These are phyloP conservation scores for Clupea harengus DNA, from an alignment of 2,113 vertebrate species.

Conservation along the genomic window DNA sequence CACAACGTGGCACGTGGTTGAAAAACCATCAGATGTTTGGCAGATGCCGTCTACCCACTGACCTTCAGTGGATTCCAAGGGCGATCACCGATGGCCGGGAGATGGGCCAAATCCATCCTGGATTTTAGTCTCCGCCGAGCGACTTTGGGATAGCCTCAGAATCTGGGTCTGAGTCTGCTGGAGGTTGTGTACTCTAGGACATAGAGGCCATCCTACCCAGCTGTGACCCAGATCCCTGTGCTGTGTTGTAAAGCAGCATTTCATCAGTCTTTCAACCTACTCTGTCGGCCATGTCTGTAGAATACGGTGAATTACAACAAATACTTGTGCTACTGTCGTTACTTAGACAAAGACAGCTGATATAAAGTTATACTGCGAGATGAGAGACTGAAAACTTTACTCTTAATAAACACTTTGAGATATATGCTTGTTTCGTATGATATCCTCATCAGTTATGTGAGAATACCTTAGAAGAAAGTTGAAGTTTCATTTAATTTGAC, in stretches of 20 bases:
- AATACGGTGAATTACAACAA: neutral
- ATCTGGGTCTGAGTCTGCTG: neutral
- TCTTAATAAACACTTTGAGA: neutral
- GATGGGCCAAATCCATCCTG: neutral
- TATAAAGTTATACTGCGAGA: neutral
- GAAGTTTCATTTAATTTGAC: too few species aligned
- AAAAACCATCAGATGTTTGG: neutral
- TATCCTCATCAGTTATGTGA: neutral
- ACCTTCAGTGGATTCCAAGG: neutral
- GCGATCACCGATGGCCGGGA: too few species aligned
- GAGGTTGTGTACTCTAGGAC: neutral
- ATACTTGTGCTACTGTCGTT: neutral
- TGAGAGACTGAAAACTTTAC: too few species aligned
- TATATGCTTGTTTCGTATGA: neutral
- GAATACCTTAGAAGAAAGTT: neutral
- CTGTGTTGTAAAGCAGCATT: neutral
- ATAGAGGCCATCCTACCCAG: neutral
- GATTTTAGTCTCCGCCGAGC: neutral
- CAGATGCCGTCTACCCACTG: neutral
- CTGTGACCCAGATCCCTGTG: neutral
- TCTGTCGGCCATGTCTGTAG: neutral
- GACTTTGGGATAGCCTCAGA: neutral
- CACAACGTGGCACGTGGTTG: neutral
- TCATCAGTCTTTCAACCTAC: neutral
- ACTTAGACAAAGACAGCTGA: neutral